Evolutionary conservation across 2,888 invertebrate genomes (phyloP).

Genomic region (Argynnis bischoffii): DNA sequence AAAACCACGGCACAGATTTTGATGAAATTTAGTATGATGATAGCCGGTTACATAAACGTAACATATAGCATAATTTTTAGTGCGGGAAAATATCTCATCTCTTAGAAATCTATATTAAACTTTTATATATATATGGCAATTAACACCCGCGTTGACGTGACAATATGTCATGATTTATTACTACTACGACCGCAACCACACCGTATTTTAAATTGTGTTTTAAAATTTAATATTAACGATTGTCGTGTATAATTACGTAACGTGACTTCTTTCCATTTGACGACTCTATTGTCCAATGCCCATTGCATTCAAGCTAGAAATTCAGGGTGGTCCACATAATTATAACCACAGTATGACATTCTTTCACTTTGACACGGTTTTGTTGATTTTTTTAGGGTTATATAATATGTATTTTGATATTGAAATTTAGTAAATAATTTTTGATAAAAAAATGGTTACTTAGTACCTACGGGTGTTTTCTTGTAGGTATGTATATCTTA

Average conservation of each 20-base stretch:
- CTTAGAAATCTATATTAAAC: too few species aligned
- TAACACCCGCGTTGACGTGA: too few species aligned
- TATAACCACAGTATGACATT: constrained; percentile 47
- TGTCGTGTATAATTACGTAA: constrained; percentile 22
- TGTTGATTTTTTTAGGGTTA: constrained; percentile 9
- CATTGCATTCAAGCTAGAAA: constrained; percentile 59
- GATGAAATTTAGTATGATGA: too few species aligned
- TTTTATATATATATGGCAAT: too few species aligned
- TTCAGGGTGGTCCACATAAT: constrained; percentile 74
- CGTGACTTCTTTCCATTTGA: constrained; percentile 51
- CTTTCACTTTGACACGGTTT: not conserved
- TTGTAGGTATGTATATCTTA: too few species aligned
- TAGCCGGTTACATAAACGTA: too few species aligned
- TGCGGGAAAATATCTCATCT: too few species aligned
- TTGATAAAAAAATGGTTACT: too few species aligned
- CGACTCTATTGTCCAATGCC: constrained; percentile 73
- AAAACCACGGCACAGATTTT: too few species aligned
- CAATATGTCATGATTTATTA: not conserved
- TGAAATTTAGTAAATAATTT: too few species aligned
- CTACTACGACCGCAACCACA: not conserved
- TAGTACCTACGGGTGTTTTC: too few species aligned
- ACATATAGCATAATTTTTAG: too few species aligned
- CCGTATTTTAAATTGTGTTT: not conserved
- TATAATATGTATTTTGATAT: not conserved
- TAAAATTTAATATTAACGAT: constrained; percentile 13